Evolutionary conservation across 2,888 invertebrate species (phyloP).

Genomic region (Erpobdella octoculata): DNA sequence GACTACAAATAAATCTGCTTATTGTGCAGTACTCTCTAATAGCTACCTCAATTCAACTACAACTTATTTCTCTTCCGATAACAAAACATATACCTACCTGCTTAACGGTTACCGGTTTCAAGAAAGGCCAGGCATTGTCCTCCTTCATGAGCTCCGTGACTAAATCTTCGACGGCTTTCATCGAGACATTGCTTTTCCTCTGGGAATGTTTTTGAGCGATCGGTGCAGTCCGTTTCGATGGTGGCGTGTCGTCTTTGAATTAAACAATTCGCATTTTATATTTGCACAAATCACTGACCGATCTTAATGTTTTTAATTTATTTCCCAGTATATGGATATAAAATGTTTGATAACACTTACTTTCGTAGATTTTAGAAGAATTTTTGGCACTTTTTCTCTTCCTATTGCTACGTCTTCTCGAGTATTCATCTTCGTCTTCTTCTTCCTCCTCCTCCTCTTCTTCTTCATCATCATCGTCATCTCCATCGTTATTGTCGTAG

Average conservation of each 20-base stretch:
- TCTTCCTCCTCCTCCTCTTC: conserved; percentile 23
- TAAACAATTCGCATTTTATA: too few species aligned
- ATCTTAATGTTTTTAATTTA: too few species aligned
- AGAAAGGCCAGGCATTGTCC: conserved; percentile 81
- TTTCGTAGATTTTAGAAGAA: too few species aligned
- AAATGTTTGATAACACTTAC: too few species aligned
- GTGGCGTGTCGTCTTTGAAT: too few species aligned
- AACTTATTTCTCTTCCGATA: too few species aligned
- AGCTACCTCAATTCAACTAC: not conserved
- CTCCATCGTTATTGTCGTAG: conserved; percentile 11
- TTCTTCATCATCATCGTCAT: conserved; percentile 18
- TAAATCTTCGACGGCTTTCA: conserved; percentile 59
- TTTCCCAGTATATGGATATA: too few species aligned
- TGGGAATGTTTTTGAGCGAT: not conserved
- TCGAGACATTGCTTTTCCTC: conserved; percentile 41
- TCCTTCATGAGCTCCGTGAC: conserved; percentile 72
- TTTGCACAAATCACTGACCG: too few species aligned
- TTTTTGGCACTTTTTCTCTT: conserved; percentile 43
- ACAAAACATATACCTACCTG: too few species aligned
- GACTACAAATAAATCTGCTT: too few species aligned
- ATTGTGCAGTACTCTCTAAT: too few species aligned
- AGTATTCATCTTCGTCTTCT: conserved; percentile 22
- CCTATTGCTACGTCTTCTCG: conserved; percentile 41
- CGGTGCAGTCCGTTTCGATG: not conserved
- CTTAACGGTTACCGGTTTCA: conserved; percentile 71